phyloP scores from a whole-genome alignment of 2,797 vertebrate species.

The Tarsius wallacei region DNA sequence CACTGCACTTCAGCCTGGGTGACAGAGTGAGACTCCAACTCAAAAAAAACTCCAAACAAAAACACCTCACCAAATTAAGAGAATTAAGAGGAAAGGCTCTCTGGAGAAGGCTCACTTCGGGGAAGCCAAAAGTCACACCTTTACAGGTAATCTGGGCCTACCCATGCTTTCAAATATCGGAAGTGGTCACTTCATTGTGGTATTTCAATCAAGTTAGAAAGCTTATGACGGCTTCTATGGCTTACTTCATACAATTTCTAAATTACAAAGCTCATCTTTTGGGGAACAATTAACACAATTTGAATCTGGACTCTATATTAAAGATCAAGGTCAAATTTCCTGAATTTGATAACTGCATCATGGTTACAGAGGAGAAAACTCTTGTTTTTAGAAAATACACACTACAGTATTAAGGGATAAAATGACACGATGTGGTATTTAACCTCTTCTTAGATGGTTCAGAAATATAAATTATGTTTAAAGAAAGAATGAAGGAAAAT shows the following conservation, averaged over 20 bases:
- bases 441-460: neutral
- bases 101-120: neutral
- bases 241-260: neutral
- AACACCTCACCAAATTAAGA: no score
- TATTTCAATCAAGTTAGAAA: neutral
- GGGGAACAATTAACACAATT: neutral
- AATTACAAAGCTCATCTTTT: conserved; percentile 26
- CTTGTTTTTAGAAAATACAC: conserved; percentile 17
- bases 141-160: neutral
- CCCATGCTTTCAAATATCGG: neutral
- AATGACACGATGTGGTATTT: neutral
- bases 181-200: neutral
- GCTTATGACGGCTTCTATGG: neutral
- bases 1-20: no score
- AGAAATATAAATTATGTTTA: neutral
- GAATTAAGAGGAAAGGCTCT: no score
- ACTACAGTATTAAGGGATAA: neutral
- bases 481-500: neutral
- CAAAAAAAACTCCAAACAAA: no score
- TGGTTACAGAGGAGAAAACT: neutral
- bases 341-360: neutral
- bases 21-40: no score
- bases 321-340: conserved; percentile 9
- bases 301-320: neutral
- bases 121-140: neutral